Evolutionary conservation across 2,888 invertebrate genomes (phyloP).

Genomic region (Pachycephus smyrnensis): DNA sequence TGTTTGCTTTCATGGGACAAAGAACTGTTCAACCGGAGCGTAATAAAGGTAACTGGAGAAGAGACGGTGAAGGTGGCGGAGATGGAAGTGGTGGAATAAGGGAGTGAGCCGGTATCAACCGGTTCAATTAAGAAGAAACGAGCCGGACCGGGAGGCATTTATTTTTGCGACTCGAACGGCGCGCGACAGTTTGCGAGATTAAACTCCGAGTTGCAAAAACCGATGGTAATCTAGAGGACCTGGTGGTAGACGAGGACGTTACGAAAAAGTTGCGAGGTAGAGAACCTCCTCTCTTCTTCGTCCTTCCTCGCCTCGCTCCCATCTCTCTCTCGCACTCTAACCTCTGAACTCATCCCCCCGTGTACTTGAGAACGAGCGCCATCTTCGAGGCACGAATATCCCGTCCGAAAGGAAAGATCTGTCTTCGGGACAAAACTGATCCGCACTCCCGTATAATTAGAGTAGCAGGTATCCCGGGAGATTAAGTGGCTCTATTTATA

Average conservation of each 20-base stretch:
- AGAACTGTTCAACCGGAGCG: slow-evolving; percentile 4
- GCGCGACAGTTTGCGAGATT: slow-evolving; percentile 31
- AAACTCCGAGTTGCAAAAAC: slow-evolving; percentile 29
- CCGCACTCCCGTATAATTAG: slow-evolving; percentile 10
- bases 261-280: not conserved
- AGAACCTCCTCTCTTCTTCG: not conserved
- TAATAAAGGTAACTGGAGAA: slow-evolving; percentile 6
- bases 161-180: slow-evolving; percentile 28
- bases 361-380: not conserved
- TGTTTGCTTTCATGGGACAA: slow-evolving; percentile 43
- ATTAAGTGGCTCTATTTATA: slow-evolving; percentile 3
- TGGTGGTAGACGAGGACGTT: slow-evolving; percentile 16
- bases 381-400: not conserved
- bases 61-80: slow-evolving; percentile 6
- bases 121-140: slow-evolving; percentile 28
- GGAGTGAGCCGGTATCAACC: slow-evolving; percentile 21
- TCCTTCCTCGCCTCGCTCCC: not conserved
- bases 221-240: slow-evolving; percentile 32
- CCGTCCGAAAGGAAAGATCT: slow-evolving; percentile 21
- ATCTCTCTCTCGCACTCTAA: not conserved
- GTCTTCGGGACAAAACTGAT: slow-evolving; percentile 27
- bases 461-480: not conserved
- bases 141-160: slow-evolving; percentile 23
- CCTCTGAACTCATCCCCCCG: not conserved
- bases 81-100: slow-evolving; percentile 24